phyloP scores from a whole-genome alignment of 64 coral and sea anemone genomes.

The Montipora capricornis region DNA sequence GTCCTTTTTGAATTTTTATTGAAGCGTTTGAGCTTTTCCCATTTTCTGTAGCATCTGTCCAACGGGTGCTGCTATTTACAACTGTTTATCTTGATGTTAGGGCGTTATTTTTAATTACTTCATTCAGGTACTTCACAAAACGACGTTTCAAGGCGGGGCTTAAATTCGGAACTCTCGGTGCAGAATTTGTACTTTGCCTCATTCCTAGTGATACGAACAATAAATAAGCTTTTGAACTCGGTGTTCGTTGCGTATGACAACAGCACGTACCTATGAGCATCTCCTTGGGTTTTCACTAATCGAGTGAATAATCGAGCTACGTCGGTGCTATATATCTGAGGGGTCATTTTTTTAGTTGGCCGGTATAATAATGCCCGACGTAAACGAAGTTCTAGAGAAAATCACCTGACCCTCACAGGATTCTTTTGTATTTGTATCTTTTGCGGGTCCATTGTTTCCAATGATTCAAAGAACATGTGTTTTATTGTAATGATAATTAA shows the following conservation, averaged over 20 bases:
- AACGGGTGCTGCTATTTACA: neutral
- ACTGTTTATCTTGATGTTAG: slow-evolving; percentile 35
- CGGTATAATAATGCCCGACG: too few species aligned
- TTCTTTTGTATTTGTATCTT: neutral
- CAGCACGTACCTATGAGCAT: too few species aligned
- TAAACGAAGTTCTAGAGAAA: neutral
- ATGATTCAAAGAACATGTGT: slow-evolving; percentile 24
- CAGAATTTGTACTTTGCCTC: too few species aligned
- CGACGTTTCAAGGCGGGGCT: too few species aligned
- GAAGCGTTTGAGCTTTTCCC: neutral
- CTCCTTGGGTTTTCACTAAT: too few species aligned
- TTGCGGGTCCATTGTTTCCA: neutral
- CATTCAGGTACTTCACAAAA: neutral
- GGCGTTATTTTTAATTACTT: slow-evolving; percentile 23
- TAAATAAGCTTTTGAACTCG: too few species aligned
- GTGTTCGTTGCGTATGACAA: too few species aligned
- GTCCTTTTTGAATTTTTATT: neutral
- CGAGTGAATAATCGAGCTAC: too few species aligned
- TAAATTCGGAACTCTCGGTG: too few species aligned
- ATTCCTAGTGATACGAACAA: too few species aligned
- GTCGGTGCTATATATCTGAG: too few species aligned
- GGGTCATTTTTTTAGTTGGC: too few species aligned
- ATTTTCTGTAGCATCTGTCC: slow-evolving; percentile 7
- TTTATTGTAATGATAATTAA: slow-evolving; percentile 25
- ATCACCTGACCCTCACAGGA: neutral